A percentile compares a stretch with the other conserved stretches of the same genome.
These are phyloP conservation scores for Echinops telfairi DNA, from an alignment of 2,113 vertebrate genomes.

Conservation along the genomic window DNA sequence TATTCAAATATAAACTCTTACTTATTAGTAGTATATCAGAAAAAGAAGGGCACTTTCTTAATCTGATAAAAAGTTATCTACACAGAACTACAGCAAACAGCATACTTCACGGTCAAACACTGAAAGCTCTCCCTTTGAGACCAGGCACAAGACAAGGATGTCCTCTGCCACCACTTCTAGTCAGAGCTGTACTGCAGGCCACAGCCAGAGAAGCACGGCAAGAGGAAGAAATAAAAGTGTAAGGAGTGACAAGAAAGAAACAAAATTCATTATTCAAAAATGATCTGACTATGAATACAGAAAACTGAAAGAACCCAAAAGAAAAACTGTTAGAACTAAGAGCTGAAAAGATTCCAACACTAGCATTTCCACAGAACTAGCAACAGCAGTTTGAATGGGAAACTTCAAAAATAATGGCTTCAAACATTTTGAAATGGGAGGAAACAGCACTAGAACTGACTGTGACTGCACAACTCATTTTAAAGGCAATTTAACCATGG, in stretches of 20 bases:
- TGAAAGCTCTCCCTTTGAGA: slow-evolving; percentile 50
- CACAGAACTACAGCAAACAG: slow-evolving; percentile 33
- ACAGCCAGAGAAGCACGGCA: slow-evolving; percentile 54
- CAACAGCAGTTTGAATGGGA: slow-evolving; percentile 31
- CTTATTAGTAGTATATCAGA: slow-evolving; percentile 44
- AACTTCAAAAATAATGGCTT: slow-evolving; percentile 41
- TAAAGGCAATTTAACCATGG: no score
- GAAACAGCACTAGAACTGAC: no score
- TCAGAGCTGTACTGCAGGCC: slow-evolving; percentile 43
- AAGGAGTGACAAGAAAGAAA: slow-evolving; percentile 49
- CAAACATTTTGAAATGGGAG: neutral
- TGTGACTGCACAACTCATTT: no score
- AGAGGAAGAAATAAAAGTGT: slow-evolving; percentile 57
- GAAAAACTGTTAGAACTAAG: slow-evolving; percentile 1
- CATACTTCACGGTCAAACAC: slow-evolving; percentile 32
- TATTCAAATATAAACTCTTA: slow-evolving; percentile 32
- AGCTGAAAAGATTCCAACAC: slow-evolving; percentile 47
- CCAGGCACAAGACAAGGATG: slow-evolving; percentile 53
- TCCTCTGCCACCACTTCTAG: slow-evolving; percentile 46
- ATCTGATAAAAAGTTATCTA: neutral
- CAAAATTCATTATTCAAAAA: slow-evolving; percentile 57
- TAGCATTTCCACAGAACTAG: neutral
- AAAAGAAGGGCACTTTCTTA: slow-evolving; percentile 29
- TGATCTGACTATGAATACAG: neutral
- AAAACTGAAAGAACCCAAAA: slow-evolving; percentile 27